Evolutionary conservation across 2,888 invertebrate genomes (phyloP).

Genomic region (Drosophila suboccidentalis): DNA sequence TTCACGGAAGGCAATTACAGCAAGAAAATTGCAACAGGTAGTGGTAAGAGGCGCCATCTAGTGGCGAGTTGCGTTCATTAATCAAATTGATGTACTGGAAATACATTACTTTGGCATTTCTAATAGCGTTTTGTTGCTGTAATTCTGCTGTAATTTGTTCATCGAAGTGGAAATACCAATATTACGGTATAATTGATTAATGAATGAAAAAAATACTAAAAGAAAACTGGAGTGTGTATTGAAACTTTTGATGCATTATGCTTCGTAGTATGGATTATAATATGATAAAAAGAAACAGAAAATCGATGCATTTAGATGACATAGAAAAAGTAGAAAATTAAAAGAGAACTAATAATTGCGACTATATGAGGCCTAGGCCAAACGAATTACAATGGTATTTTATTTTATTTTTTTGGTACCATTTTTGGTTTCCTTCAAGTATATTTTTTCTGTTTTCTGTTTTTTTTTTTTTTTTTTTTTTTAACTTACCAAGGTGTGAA

Average conservation of each 20-base stretch:
- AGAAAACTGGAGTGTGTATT: constrained; percentile 39
- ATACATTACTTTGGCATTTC: constrained; percentile 6
- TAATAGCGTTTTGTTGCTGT: constrained; percentile 1
- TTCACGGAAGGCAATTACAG: constrained; percentile 33
- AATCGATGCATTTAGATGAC: constrained; percentile 49
- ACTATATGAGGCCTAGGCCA: constrained; percentile 48
- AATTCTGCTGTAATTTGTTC: constrained; percentile 26
- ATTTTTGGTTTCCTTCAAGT: constrained; percentile 60
- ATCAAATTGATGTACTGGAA: constrained; percentile 9
- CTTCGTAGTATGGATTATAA: constrained; percentile 20
- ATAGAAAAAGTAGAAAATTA: constrained; percentile 25
- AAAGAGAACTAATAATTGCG: constrained; percentile 37
- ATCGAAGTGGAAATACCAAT: constrained; percentile 12
- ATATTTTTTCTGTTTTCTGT: constrained; percentile 50
- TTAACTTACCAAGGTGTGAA: constrained; percentile 99
- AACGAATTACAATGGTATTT: constrained; percentile 36
- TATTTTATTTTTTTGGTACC: constrained; percentile 34
- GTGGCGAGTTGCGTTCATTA: constrained; percentile 1
- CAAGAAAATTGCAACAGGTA: constrained; percentile 27
- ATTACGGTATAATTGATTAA: constrained; percentile 5
- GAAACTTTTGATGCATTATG: constrained; percentile 54
- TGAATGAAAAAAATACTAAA: constrained; percentile 11
- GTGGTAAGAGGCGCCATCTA: constrained; percentile 7
- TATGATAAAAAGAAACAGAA: constrained; percentile 33
- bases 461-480: constrained; percentile 85